Evolutionary conservation across 2,797 vertebrate genomes (phyloP).

Genomic region (Denticeps clupeoides): DNA sequence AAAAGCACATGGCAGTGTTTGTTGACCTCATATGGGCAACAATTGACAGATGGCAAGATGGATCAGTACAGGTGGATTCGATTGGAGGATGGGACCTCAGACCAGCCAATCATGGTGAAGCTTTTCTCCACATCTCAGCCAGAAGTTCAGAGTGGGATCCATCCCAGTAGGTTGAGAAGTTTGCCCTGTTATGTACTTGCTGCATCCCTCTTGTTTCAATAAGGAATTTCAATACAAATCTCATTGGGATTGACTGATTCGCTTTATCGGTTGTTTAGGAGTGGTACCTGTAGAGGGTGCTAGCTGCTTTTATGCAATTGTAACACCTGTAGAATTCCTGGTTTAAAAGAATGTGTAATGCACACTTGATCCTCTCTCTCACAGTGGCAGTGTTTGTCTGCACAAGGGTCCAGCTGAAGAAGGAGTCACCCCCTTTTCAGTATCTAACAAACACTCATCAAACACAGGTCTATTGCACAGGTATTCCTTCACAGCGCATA

Average conservation of each 20-base stretch:
- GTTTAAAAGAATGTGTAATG: no score
- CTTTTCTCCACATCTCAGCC: constrained; percentile 64
- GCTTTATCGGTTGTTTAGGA: no score
- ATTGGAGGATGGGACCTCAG: constrained; percentile 48
- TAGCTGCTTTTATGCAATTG: no score
- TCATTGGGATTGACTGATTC: no score
- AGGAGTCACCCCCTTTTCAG: constrained; percentile 11
- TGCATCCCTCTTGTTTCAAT: not conserved
- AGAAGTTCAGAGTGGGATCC: constrained; percentile 44
- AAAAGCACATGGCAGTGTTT: not conserved
- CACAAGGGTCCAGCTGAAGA: constrained; percentile 43
- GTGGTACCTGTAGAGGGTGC: no score
- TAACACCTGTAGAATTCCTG: no score
- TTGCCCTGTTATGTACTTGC: not conserved
- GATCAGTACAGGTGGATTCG: constrained; percentile 57
- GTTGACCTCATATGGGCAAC: not conserved
- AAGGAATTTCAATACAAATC: not conserved
- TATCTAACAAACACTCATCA: constrained; percentile 48
- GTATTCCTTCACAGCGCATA: no score
- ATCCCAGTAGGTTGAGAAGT: constrained; percentile 34
- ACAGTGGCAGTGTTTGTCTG: constrained; percentile 53
- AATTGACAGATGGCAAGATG: constrained; percentile 36
- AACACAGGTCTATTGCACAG: constrained; percentile 48
- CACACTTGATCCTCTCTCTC: no score
- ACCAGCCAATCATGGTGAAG: constrained; percentile 51